phyloP scores from a whole-genome alignment of 2,113 vertebrate species.

The Alouatta palliata region DNA sequence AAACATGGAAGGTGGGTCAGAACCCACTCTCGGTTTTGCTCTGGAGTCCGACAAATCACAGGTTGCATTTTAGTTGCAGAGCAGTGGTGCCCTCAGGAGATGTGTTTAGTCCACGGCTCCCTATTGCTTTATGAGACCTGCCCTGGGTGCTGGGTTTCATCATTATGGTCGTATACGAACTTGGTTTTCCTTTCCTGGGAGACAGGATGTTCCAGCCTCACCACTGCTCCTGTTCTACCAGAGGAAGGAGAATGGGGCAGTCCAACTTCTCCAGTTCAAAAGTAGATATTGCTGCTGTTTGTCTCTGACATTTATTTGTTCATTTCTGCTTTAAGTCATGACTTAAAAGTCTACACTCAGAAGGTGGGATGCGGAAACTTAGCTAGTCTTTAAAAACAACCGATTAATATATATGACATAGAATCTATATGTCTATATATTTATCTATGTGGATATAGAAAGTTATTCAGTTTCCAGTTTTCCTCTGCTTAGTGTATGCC shows the following conservation, averaged over 20 bases:
- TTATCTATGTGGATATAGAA: neutral
- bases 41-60: neutral
- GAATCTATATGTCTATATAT: neutral
- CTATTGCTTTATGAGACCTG: neutral
- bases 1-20: neutral
- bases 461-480: neutral
- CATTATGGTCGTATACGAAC: neutral
- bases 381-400: neutral
- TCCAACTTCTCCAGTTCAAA: neutral
- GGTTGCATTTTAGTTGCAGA: accelerated
- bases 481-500: neutral
- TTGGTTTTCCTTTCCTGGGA: neutral
- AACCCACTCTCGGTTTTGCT: neutral
- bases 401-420: neutral
- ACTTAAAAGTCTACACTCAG: neutral
- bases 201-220: neutral
- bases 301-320: neutral
- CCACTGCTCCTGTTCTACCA: neutral
- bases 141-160: neutral
- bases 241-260: neutral
- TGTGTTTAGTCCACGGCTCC: neutral
- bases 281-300: neutral
- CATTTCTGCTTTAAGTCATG: neutral
- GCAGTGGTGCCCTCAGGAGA: accelerated
- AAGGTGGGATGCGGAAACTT: neutral